phyloP scores from a whole-genome alignment of 1,140 invertebrate species.

The Luehdorfia chinensis region DNA sequence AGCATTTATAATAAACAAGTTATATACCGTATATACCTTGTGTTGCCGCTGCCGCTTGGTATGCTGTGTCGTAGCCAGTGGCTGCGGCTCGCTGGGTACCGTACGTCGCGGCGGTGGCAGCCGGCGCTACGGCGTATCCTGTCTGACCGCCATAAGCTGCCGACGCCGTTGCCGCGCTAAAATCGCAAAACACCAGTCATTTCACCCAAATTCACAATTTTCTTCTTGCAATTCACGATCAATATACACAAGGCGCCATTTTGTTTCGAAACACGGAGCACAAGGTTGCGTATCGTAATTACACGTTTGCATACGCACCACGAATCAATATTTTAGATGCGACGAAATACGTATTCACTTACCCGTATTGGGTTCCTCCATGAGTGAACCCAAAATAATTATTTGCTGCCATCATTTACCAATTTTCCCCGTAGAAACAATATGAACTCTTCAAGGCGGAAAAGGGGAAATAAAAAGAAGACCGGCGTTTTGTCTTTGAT shows the following conservation, averaged over 20 bases:
- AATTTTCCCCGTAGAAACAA: conserved; percentile 65
- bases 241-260: conserved; percentile 68
- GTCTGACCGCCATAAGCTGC: conserved; percentile 88
- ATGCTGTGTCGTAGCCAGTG: conserved; percentile 86
- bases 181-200: conserved; percentile 34
- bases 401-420: conserved; percentile 89
- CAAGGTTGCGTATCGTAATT: conserved; percentile 42
- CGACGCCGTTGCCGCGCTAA: conserved; percentile 80
- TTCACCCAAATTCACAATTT: conserved; percentile 25
- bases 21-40: conserved; percentile 80
- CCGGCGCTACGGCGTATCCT: conserved; percentile 89
- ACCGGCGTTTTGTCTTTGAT: conserved; percentile 70
- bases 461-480: conserved; percentile 55
- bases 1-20: too few relatives aligned
- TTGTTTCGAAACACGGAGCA: conserved; percentile 63
- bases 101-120: conserved; percentile 87
- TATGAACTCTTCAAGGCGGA: conserved; percentile 59
- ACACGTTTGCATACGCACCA: conserved; percentile 24
- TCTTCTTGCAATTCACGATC: conserved; percentile 42
- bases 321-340: conserved; percentile 23
- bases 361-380: conserved; percentile 93
- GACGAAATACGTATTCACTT: conserved; percentile 63
- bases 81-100: conserved; percentile 85
- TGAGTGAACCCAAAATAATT: conserved; percentile 96
- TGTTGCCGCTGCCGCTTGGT: conserved; percentile 85